A percentile compares a stretch with the other conserved stretches of the same genome.
Conservation (phyloP, 2,113 vertebrate species). For the Zosterops pallidus region DNA sequence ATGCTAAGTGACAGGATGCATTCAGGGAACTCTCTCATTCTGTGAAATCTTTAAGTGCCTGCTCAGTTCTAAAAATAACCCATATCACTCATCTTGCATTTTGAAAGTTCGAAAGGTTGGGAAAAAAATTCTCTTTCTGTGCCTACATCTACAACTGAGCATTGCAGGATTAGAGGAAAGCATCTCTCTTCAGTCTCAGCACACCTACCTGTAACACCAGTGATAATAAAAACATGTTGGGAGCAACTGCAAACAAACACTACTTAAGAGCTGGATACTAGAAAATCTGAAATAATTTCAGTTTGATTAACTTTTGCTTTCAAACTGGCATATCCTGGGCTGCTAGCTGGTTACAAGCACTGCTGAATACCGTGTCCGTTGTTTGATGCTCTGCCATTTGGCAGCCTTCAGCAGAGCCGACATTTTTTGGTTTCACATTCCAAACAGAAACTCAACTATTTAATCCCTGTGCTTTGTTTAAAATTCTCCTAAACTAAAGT, state of each 20-base stretch:
- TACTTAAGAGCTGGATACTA: background rate
- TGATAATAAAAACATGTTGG: background rate
- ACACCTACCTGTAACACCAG: background rate
- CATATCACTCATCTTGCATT: background rate
- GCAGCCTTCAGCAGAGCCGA: background rate
- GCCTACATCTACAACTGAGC: background rate
- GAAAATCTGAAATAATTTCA: background rate
- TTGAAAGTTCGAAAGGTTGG: background rate
- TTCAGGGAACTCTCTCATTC: slow-evolving; percentile 17
- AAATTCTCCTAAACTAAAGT: slow-evolving; percentile 18
- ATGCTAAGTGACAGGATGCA: slow-evolving; percentile 28
- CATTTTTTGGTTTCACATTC: slow-evolving; percentile 36
- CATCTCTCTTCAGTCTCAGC: background rate
- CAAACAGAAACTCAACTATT: background rate
- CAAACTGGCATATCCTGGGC: background rate
- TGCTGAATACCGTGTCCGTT: background rate
- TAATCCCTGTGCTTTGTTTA: slow-evolving; percentile 6
- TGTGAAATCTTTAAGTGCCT: slow-evolving; percentile 12
- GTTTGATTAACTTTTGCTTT: background rate
- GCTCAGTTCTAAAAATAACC: slow-evolving; percentile 38
- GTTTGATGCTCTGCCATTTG: slow-evolving; percentile 20
- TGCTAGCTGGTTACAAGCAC: background rate
- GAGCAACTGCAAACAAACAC: background rate
- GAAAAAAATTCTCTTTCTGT: background rate
- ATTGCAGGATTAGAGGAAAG: background rate